Evolutionary conservation across 1,140 invertebrate species (phyloP).

Genomic region (Cyclargus thomasi): DNA sequence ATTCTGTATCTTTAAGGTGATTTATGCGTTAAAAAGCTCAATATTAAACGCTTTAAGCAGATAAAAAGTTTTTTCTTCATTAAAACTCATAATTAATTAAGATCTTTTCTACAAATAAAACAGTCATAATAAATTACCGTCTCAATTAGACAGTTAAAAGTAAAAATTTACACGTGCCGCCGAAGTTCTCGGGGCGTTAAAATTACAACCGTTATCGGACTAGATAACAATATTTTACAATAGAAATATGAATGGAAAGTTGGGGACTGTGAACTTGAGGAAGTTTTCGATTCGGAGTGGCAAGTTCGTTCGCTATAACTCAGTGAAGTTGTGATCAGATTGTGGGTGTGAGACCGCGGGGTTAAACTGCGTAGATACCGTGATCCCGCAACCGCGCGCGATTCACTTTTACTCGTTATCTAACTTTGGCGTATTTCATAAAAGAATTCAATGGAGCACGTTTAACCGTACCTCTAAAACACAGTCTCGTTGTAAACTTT

Average conservation of each 20-base stretch:
- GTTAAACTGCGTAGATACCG: constrained; percentile 36
- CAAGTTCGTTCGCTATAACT: constrained; percentile 45
- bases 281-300: constrained; percentile 30
- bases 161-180: neutral
- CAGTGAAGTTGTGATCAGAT: constrained; percentile 51
- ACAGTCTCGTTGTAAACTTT: no score
- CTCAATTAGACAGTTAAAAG: neutral
- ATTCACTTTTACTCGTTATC: constrained; percentile 12
- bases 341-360: constrained; percentile 37
- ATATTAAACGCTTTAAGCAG: no score
- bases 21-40: no score
- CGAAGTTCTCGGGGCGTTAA: neutral
- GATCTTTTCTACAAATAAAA: no score
- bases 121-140: no score
- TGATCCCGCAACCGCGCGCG: constrained; percentile 4
- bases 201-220: constrained; percentile 1
- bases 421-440: neutral
- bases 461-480: neutral
- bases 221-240: constrained; percentile 7
- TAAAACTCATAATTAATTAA: no score
- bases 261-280: constrained; percentile 23
- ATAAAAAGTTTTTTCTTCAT: no score
- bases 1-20: no score
- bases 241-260: constrained; percentile 17
- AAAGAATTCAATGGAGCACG: neutral